Conservation (phyloP, 92 coral and sea anemone genomes). For the Palythoa grandiflora region DNA sequence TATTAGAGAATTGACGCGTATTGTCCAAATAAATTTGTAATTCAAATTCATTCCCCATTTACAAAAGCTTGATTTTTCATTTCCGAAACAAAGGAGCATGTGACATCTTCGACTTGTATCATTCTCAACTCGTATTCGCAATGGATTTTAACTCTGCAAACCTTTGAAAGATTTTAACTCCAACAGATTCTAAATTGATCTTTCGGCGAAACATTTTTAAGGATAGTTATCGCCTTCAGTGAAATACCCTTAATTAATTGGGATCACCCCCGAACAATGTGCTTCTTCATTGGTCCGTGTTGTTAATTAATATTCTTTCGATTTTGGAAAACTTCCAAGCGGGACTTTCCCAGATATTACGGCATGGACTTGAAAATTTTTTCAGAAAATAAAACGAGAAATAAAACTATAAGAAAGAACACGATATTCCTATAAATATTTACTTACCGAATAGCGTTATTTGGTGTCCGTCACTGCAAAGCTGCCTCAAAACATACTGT, state of each 20-base stretch:
- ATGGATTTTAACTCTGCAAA: conserved; percentile 6
- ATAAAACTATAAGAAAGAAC: background rate
- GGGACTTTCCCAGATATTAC: conserved; percentile 14
- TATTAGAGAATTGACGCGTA: background rate
- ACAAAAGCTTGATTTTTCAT: background rate
- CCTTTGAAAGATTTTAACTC: background rate
- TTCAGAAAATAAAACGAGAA: background rate
- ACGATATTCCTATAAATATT: background rate
- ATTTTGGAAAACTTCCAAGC: conserved; percentile 33
- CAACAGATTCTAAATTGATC: background rate
- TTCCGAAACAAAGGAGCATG: conserved; percentile 35
- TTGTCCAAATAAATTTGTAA: conserved; percentile 7
- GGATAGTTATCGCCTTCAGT: background rate
- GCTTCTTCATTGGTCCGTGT: background rate
- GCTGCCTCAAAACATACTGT: conserved; percentile 90
- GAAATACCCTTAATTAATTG: background rate
- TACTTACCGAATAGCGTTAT: conserved; percentile 94
- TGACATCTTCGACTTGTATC: background rate
- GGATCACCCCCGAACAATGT: background rate
- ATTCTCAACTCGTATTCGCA: background rate
- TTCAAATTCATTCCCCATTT: background rate
- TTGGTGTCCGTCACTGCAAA: conserved; percentile 94
- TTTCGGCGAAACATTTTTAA: background rate
- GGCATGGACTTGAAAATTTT: background rate
- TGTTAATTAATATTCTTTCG: background rate